Base-by-base conservation (phyloP, 2,113 vertebrate species). In the Gallinago media region DNA sequence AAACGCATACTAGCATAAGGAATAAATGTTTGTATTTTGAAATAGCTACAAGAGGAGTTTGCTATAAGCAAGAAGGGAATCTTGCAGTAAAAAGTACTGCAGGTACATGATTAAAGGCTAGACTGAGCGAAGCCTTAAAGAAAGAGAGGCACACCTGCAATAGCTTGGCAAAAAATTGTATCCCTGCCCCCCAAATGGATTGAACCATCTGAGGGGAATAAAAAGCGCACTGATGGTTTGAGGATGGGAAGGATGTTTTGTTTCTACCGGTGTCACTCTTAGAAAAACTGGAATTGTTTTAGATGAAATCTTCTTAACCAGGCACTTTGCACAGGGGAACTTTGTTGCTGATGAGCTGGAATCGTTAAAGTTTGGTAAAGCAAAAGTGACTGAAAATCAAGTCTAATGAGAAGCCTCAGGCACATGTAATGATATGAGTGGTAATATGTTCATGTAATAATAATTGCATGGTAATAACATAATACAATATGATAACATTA, bases 141-240 rank as follows among this genome's bases (percentile, higher is more conserved):
- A 66, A 10, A 0, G 1, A 38, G 16, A 18, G 10, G 34, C 20
- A 23, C 1, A 0, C 68, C 38, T 75, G 14, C 29, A 88, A 12
- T 36, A 75, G 14, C 34, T 78, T 47, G 52, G 47, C 9, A 66
- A 47, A 70, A 63, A 59, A 26, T 22, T 55, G 26, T 55, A 81
- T n/a, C 7, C 5, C 5, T 74, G 46, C 13, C 5, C 29, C 19
- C 17, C 6, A 21, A 75, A 75, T 65, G 4, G 9, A 11, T 78
- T 44, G 40, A 56, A 58, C 21, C 9, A 15, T 55, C 26, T 42
- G 25, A 15, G 4, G 3, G 10, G 7, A 12, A 0, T 0, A 15
- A 44, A 11, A 67, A 54, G 29, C 50, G 40, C 17, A 50, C 11
- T 2, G 4, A 27, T 63, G 8, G 7, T 76, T 34, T 77, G 44